phyloP scores from a whole-genome alignment of 2,113 vertebrate species.

The Odontophorus gujanensis region DNA sequence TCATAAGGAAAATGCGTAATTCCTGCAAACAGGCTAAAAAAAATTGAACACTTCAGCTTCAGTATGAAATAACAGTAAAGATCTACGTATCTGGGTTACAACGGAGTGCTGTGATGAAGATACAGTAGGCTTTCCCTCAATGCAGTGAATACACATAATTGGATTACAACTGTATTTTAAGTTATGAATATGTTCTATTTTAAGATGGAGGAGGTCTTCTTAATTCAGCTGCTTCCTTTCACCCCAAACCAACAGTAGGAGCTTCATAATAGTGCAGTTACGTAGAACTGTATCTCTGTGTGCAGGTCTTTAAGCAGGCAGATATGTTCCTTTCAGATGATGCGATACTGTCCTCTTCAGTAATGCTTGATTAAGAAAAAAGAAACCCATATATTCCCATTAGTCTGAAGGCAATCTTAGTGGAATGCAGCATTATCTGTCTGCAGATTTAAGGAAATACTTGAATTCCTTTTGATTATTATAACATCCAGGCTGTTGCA shows the following conservation, averaged over 20 bases:
- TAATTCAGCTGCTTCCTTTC: neutral
- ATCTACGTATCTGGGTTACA: conserved; percentile 43
- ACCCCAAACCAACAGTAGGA: neutral
- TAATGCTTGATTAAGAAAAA: neutral
- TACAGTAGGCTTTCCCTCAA: neutral
- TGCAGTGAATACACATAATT: conserved; percentile 48
- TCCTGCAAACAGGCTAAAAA: conserved; percentile 55
- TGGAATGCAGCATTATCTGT: neutral
- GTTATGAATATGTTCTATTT: conserved; percentile 25
- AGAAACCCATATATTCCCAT: neutral
- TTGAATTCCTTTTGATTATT: neutral
- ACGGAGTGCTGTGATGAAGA: conserved; percentile 27
- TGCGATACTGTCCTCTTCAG: neutral
- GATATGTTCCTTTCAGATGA: neutral
- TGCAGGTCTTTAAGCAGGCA: neutral
- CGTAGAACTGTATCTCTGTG: neutral
- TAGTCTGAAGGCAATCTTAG: neutral
- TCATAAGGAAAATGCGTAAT: conserved; percentile 49
- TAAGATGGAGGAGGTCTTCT: conserved; percentile 24
- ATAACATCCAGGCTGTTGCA: neutral
- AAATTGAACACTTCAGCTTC: conserved; percentile 47
- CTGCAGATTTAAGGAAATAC: neutral
- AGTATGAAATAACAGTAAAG: conserved; percentile 32
- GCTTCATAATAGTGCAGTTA: neutral
- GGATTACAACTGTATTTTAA: conserved; percentile 47